These are phyloP conservation scores for Aurelia coerulea DNA, from an alignment of 30 jellyfish, hydroid and myxozoan genomes.

Conservation along the genomic window DNA sequence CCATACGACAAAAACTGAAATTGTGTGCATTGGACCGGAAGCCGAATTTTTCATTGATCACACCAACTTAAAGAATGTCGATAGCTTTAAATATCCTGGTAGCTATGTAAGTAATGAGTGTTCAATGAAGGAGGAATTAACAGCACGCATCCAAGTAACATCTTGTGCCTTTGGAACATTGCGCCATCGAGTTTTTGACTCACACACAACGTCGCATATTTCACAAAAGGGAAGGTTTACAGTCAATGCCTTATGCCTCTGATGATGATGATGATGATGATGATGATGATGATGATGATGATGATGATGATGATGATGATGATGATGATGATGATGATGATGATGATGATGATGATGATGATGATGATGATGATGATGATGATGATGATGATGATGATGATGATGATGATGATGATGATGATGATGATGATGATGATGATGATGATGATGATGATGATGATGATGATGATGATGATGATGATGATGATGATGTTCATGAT, in stretches of 20 bases:
- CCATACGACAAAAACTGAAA: too few species aligned
- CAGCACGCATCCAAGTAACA: too few species aligned
- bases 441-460: conserved; percentile 55
- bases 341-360: conserved; percentile 60
- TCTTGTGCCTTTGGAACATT: too few species aligned
- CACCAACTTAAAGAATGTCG: too few species aligned
- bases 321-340: conserved; percentile 57
- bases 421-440: conserved; percentile 63
- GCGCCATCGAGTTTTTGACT: too few species aligned
- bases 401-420: conserved; percentile 60
- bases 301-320: conserved; percentile 53
- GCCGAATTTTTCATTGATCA: too few species aligned
- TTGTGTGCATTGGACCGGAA: too few species aligned
- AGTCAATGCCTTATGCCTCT: background rate
- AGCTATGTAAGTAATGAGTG: too few species aligned
- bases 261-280: conserved; percentile 55
- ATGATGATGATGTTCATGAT: conserved; percentile 19
- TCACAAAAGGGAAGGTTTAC: too few species aligned
- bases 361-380: conserved; percentile 48
- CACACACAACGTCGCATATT: too few species aligned
- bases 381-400: conserved; percentile 47
- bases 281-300: conserved; percentile 54
- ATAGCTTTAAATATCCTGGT: too few species aligned
- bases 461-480: conserved; percentile 44
- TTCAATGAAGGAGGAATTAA: too few species aligned